Conservation (phyloP, 2,113 vertebrate species). For the Antennarius striatus region DNA sequence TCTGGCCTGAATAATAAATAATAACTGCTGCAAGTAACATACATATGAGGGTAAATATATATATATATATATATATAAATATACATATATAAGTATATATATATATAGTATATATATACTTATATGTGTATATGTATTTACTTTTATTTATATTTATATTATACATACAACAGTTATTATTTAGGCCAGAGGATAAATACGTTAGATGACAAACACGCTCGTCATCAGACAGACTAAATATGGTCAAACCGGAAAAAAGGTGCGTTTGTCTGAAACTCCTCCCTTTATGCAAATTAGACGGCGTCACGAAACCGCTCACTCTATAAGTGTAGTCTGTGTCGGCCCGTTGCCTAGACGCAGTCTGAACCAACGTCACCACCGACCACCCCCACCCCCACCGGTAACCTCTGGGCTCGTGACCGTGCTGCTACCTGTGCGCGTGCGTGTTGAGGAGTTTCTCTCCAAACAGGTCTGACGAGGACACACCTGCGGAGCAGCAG, state of each 20-base stretch:
- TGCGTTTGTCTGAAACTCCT: conserved; percentile 1
- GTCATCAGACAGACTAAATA: conserved; percentile 53
- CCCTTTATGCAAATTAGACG: conserved; percentile 35
- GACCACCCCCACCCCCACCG: not conserved
- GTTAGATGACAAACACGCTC: too few relatives aligned
- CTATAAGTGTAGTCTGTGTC: conserved; percentile 47
- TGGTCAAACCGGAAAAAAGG: conserved; percentile 60
- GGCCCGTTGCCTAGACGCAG: fast-evolving
- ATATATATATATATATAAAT: too few relatives aligned
- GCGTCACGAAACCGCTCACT: conserved; percentile 44
- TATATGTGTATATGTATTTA: too few relatives aligned
- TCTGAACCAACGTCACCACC: not conserved
- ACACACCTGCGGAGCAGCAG: conserved; percentile 59
- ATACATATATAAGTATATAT: too few relatives aligned
- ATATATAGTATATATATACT: too few relatives aligned
- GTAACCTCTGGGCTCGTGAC: not conserved
- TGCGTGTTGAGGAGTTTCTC: conserved; percentile 5
- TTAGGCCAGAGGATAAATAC: too few relatives aligned
- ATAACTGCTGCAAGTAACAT: too few relatives aligned
- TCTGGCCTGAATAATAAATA: too few relatives aligned
- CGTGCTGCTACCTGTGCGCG: conserved; percentile 15
- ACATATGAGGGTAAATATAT: too few relatives aligned
- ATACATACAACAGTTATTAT: too few relatives aligned
- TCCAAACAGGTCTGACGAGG: conserved; percentile 72
- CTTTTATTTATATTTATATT: too few relatives aligned